Evolutionary conservation across 2,888 invertebrate genomes (phyloP), one percentile per base, ranked within the genome.

Genomic region (Tanytarsus gracilentus): DNA sequence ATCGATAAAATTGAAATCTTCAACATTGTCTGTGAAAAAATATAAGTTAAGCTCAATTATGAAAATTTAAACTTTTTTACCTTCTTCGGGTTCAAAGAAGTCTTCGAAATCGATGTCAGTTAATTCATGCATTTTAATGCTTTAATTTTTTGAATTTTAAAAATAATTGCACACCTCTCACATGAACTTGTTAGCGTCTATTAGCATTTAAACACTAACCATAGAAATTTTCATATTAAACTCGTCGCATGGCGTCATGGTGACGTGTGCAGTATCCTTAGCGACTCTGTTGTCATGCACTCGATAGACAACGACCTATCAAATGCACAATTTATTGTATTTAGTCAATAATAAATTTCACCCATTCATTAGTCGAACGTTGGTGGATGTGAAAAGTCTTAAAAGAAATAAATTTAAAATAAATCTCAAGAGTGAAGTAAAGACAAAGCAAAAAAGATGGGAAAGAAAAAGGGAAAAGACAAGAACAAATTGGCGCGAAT

Each of bases 401-500:
- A n/a, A n/a, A n/a, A n/a, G n/a, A n/a, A n/a, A n/a, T n/a, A n/a
- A n/a, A n/a, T n/a, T n/a, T n/a, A n/a, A n/a, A n/a, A n/a, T n/a
- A n/a, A n/a, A n/a, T n/a, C n/a, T n/a, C n/a, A n/a, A n/a, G n/a
- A n/a, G n/a, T n/a, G n/a, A n/a, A n/a, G n/a, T 40, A 27, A 36
- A 21, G 48, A 49, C 26, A 66, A 63, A 61, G 71, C 71, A 76
- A 18, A 7, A 14, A 74, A 75, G 61, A 73, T 75, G 64, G 72
- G 75, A 70, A 81, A 79, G 66, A 88, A 86, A 73, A 87, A 86
- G 70, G 77, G 80, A 26, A 83, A 86, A 72, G 82, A 80, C 36
- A 82, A 72, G 58, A 82, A 84, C 69, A 88, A 88, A 70, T 71
- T 90, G 67, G 85, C 88, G 18, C 82, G 84, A 66, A 90, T 91